These are phyloP conservation scores for Aphaenogaster ashmeadi DNA, from an alignment of 1,140 invertebrate species.

Conservation along the genomic window DNA sequence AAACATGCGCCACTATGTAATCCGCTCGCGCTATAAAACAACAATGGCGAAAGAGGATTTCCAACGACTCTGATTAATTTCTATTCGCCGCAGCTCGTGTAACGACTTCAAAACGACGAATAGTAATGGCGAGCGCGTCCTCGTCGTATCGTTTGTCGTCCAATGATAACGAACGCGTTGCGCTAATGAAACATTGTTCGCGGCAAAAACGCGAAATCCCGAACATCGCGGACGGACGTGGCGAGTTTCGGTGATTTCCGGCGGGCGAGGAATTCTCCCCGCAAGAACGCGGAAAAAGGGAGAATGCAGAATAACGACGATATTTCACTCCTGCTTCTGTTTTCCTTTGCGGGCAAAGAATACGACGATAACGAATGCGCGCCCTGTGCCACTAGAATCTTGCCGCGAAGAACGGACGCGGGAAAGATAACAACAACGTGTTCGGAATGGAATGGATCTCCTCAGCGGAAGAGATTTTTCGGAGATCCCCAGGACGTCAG, in stretches of 20 bases:
- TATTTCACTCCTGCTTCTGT: constrained; percentile 44
- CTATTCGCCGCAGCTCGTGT: constrained; percentile 16
- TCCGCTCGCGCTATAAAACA: constrained; percentile 3
- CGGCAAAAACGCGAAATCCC: constrained; percentile 23
- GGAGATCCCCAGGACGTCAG: neutral
- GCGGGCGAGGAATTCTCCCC: neutral
- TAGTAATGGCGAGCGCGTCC: constrained; percentile 21
- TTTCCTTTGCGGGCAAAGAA: neutral
- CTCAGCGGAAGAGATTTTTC: neutral
- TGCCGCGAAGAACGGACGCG: neutral
- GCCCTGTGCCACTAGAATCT: neutral
- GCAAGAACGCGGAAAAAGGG: constrained; percentile 31
- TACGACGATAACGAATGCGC: constrained; percentile 46
- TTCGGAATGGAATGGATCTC: neutral
- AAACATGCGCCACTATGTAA: constrained; percentile 31
- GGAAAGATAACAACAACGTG: constrained; percentile 22
- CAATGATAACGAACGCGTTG: constrained; percentile 43
- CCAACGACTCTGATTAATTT: constrained; percentile 51
- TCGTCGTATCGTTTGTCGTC: constrained; percentile 6
- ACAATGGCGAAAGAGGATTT: constrained; percentile 31
- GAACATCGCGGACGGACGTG: neutral
- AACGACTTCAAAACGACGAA: constrained; percentile 43
- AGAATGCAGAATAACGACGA: constrained; percentile 23
- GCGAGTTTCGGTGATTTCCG: constrained; percentile 6
- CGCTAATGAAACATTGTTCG: constrained; percentile 32